Evolutionary conservation across 1,140 invertebrate genomes (phyloP).

Genomic region (Apocrypta bakeri): DNA sequence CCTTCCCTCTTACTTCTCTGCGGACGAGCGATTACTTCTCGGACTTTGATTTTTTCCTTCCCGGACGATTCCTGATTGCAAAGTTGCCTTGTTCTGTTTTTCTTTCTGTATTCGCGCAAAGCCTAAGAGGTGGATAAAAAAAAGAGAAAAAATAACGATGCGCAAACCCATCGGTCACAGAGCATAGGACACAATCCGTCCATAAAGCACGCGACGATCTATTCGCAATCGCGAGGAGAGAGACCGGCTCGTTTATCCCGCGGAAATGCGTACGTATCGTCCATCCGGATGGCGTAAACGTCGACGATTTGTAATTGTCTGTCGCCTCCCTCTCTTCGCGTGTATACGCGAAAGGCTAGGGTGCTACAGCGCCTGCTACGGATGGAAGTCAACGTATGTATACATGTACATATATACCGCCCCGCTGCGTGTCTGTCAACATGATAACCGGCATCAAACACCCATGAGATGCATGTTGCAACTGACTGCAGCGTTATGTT

Average conservation of each 20-base stretch:
- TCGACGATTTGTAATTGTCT: conserved; percentile 74
- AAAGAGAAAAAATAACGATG: neutral
- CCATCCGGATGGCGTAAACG: conserved; percentile 55
- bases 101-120: no score
- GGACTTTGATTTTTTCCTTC: conserved; percentile 35
- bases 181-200: neutral
- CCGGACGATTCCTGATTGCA: conserved; percentile 20
- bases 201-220: neutral
- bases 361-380: no score
- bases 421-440: conserved; percentile 71
- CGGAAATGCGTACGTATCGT: neutral
- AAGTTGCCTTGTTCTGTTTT: neutral
- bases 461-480: conserved; percentile 61
- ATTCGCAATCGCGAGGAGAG: conserved; percentile 21
- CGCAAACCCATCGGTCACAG: neutral
- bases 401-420: conserved; percentile 26
- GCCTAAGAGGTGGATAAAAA: no score
- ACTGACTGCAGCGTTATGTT: conserved; percentile 68
- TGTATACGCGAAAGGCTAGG: no score
- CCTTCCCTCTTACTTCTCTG: neutral
- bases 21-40: conserved; percentile 26
- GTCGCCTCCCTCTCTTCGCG: neutral
- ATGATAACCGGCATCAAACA: conserved; percentile 73
- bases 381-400: no score
- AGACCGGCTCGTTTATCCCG: conserved; percentile 30